Percentiles rank a stretch among this genome's conserved stretches.
phyloP scores from a whole-genome alignment of 1,140 invertebrate genomes.

The Cotesia chilonis region DNA sequence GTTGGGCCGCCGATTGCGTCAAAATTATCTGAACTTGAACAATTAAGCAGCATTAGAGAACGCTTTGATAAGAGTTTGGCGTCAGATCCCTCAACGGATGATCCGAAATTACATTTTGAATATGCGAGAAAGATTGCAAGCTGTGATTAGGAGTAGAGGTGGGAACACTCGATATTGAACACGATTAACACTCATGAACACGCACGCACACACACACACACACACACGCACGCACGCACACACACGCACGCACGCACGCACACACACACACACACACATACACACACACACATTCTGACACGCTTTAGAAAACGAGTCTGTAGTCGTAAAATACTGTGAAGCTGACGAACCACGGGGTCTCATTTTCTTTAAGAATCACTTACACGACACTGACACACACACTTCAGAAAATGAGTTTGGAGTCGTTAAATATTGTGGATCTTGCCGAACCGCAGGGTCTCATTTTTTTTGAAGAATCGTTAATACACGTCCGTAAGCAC shows the following conservation, averaged over 20 bases:
- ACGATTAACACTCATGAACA: no score
- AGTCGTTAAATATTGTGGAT: no score
- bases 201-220: no score
- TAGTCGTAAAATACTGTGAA: neutral
- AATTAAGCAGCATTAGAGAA: conserved; percentile 53
- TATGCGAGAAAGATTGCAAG: conserved; percentile 16
- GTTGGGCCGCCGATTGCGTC: no score
- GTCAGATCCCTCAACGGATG: neutral
- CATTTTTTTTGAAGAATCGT: no score
- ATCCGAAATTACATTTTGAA: conserved; percentile 22
- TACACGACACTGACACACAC: neutral
- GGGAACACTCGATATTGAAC: neutral
- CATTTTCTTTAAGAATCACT: neutral
- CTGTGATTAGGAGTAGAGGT: conserved; percentile 13
- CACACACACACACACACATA: neutral
- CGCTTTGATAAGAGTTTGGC: conserved; percentile 51
- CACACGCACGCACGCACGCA: no score
- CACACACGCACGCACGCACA: no score
- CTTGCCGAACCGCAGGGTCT: no score
- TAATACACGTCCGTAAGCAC: no score
- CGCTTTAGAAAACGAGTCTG: neutral
- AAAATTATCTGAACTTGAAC: no score
- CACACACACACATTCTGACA: conserved; percentile 17
- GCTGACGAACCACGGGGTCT: neutral
- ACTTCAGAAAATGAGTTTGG: no score